A percentile compares a stretch with the other conserved stretches of the same genome.
These are phyloP conservation scores for Gryllus longicercus DNA, from an alignment of 2,888 invertebrate genomes.

Conservation along the genomic window DNA sequence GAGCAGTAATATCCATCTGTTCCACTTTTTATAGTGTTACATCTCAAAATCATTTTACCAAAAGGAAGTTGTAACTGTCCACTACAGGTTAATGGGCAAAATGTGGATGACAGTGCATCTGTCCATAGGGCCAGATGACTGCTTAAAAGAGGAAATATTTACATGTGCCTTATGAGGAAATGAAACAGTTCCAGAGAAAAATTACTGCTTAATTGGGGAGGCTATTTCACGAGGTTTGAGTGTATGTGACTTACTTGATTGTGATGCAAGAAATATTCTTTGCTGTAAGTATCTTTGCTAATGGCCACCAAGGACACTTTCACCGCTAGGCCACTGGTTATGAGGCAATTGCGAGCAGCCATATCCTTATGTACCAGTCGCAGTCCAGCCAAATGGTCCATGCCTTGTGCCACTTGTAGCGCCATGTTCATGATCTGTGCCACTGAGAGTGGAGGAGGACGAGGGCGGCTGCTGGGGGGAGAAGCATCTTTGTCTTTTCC, in stretches of 20 bases:
- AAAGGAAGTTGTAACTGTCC: too few species aligned
- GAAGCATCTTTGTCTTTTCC: conserved; percentile 37
- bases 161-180: too few species aligned
- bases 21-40: too few species aligned
- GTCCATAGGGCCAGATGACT: too few species aligned
- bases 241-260: conserved; percentile 57
- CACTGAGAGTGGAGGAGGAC: conserved; percentile 62
- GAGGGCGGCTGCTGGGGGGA: conserved; percentile 44
- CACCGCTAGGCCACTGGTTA: conserved; percentile 74
- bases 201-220: too few species aligned
- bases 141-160: too few species aligned
- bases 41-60: too few species aligned
- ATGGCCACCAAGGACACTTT: conserved; percentile 80
- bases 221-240: too few species aligned
- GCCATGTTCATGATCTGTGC: conserved; percentile 65
- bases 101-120: too few species aligned
- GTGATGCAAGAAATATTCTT: conserved; percentile 83
- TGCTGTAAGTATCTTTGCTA: conserved; percentile 79
- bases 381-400: conserved; percentile 72
- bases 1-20: too few species aligned
- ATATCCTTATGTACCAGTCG: conserved; percentile 86
- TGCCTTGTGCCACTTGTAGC: conserved; percentile 74
- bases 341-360: conserved; percentile 86
- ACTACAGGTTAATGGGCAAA: too few species aligned
- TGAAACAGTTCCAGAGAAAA: too few species aligned